Evolutionary conservation across 1,140 invertebrate genomes (phyloP), one percentile per base, ranked within the genome.

Genomic region (Lycorma delicatula): DNA sequence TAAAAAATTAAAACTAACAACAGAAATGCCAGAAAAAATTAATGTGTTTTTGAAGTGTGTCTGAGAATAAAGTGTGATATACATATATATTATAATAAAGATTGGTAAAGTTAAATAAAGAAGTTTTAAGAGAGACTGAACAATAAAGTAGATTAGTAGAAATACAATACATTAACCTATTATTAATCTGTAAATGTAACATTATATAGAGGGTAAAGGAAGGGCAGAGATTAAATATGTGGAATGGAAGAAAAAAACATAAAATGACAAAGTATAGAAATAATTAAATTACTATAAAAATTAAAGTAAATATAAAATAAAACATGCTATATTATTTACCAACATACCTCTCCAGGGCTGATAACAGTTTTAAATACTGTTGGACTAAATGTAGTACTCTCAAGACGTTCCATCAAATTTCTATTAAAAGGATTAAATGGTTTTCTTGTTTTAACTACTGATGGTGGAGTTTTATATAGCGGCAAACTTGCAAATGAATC

Each of bases 401-500:
- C 5, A 18, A 44, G 41, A 16, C 41, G 3, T 22, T 44, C 41
- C 41, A 20, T 44, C 41, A 44, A 11, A 18, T 44, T 44, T 11
- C 23, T 16, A 44, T 44, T 44, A 22, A 44, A 44, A 44, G 41
- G 41, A 44, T 44, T 44, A 22, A 44, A 44, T 44, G 41, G 41
- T 44, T 22, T 44, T 6, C 16, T 44, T 20, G 18, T 44, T 18
- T 22, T 16, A 7, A 44, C 41, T 9, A 22, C 18, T 5, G 41
- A 44, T 3, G 41, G 31, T 22, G 41, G 41, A 20, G 41, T 44
- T 18, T 44, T 44, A 44, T 44, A 22, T 16, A 22, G 23, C 11
- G 41, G 41, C 41, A 44, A n/a, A n/a, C n/a, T n/a, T 44, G 41
- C 41, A 44, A 16, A 22, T 16, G n/a, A 44, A 44, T 6, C n/a